These are phyloP conservation scores for Blomia tropicalis DNA, from an alignment of 2,888 invertebrate species.

Conservation along the genomic window DNA sequence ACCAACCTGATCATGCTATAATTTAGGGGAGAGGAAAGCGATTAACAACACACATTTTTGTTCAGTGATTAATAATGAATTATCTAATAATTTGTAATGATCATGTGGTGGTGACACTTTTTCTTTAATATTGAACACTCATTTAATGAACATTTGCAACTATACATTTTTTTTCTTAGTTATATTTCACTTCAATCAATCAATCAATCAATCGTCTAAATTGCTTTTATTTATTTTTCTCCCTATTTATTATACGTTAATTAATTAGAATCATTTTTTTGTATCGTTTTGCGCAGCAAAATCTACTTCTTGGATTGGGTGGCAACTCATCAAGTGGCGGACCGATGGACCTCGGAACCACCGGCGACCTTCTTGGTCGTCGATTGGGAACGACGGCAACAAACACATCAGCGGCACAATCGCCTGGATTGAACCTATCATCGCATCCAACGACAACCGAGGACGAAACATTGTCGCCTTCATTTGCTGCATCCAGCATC, in stretches of 20 bases:
- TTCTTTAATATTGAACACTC: too few species aligned
- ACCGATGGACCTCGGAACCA: background rate
- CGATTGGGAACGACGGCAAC: background rate
- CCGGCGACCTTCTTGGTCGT: background rate
- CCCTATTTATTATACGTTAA: too few species aligned
- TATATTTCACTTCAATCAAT: too few species aligned
- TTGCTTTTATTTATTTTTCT: too few species aligned
- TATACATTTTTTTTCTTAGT: too few species aligned
- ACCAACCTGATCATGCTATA: too few species aligned
- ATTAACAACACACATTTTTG: background rate
- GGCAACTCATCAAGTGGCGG: background rate
- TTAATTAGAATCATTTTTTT: too few species aligned
- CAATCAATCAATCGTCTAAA: too few species aligned
- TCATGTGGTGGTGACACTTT: too few species aligned
- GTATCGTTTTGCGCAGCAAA: background rate
- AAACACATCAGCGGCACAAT: background rate
- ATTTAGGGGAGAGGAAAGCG: too few species aligned
- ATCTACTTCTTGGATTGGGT: background rate
- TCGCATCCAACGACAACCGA: background rate
- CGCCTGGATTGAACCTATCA: background rate
- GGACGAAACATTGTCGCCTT: background rate
- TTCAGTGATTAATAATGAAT: background rate
- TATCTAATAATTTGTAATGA: background rate
- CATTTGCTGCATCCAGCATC: background rate
- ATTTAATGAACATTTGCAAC: too few species aligned